Evolutionary conservation across 2,113 vertebrate genomes (phyloP).

Genomic region (Oxyura jamaicensis): DNA sequence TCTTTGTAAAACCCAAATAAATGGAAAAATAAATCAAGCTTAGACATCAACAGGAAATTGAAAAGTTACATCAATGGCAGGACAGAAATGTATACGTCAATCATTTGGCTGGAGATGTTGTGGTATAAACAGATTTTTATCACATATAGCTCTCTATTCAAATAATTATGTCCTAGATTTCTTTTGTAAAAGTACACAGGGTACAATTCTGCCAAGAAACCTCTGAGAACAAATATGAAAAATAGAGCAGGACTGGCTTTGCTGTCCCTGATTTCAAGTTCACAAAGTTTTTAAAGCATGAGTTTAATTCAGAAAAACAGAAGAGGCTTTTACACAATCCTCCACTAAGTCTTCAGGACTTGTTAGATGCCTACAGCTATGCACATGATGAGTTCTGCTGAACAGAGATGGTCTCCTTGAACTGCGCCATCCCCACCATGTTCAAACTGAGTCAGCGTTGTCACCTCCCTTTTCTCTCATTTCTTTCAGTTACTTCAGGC

Average conservation of each 20-base stretch:
- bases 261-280: not conserved
- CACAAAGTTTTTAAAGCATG: not conserved
- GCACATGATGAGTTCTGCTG: not conserved
- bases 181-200: slow-evolving; percentile 9
- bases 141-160: slow-evolving; percentile 47
- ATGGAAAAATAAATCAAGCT: slow-evolving; percentile 74
- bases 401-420: not conserved
- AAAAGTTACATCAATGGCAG: slow-evolving; percentile 70
- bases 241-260: slow-evolving; percentile 27
- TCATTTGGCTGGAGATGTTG: slow-evolving; percentile 67
- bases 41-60: slow-evolving; percentile 75
- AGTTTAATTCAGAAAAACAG: not conserved
- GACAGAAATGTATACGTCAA: slow-evolving; percentile 67
- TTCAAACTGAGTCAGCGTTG: not conserved
- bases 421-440: not conserved
- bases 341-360: not conserved
- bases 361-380: not conserved
- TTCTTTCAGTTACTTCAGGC: not conserved
- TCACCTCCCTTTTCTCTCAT: not conserved
- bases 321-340: not conserved
- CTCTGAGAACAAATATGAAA: not conserved
- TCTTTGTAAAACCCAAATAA: slow-evolving; percentile 71
- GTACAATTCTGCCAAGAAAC: slow-evolving; percentile 10
- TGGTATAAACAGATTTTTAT: slow-evolving; percentile 70
- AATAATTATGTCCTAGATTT: slow-evolving; percentile 32